Evolutionary conservation across 2,888 invertebrate genomes (phyloP).

Genomic region (Drosophila barbarae): DNA sequence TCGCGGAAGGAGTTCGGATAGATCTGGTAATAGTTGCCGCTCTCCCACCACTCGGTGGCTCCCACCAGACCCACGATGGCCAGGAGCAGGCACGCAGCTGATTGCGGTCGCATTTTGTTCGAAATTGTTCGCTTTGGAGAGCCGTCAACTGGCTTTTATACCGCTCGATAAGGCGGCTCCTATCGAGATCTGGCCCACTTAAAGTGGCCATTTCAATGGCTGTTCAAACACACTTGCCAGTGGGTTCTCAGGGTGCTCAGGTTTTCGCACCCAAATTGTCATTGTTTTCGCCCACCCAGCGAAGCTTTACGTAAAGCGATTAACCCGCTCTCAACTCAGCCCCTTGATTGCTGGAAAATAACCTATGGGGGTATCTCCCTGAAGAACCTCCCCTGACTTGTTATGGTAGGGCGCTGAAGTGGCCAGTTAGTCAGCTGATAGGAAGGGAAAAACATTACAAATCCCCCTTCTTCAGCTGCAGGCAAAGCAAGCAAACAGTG

Average conservation of each 20-base stretch:
- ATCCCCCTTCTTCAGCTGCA: conserved; percentile 17
- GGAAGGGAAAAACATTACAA: conserved; percentile 16
- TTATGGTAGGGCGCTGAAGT: conserved; percentile 42
- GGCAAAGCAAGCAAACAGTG: background rate
- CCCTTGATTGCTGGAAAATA: conserved; percentile 38
- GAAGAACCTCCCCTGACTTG: conserved; percentile 1
- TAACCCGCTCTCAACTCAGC: conserved; percentile 17
- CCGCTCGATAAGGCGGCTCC: conserved; percentile 44
- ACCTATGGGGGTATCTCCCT: conserved; percentile 24
- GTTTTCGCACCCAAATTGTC: conserved; percentile 19
- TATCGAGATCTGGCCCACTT: conserved; percentile 33
- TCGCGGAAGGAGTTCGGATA: conserved; percentile 91
- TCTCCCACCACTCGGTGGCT: conserved; percentile 76
- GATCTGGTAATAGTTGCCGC: conserved; percentile 86
- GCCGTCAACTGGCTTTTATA: conserved; percentile 54
- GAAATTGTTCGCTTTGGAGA: conserved; percentile 18
- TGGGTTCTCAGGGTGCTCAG: conserved; percentile 28
- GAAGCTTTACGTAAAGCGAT: conserved; percentile 36
- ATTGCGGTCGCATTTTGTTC: conserved; percentile 48
- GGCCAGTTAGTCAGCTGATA: conserved; percentile 50
- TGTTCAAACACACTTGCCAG: conserved; percentile 54
- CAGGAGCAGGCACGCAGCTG: conserved; percentile 45
- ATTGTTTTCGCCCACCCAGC: conserved; percentile 48
- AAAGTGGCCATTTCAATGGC: conserved; percentile 58
- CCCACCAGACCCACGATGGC: conserved; percentile 28